Evolutionary conservation across 1,140 invertebrate species (phyloP).

Genomic region (Musca vetustissima): DNA sequence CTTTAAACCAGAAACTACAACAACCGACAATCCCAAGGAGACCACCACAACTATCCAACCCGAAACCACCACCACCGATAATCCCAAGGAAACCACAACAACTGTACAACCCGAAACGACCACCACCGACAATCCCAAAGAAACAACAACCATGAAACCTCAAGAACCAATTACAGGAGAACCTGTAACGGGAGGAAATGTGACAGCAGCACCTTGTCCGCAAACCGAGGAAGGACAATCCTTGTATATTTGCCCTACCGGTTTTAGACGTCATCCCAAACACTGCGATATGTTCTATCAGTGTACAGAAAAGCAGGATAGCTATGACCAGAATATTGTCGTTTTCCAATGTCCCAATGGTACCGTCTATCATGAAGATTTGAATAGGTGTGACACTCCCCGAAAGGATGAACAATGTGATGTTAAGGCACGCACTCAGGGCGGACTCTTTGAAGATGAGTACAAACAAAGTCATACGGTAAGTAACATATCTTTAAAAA

Average conservation of each 20-base stretch:
- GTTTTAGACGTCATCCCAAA: slow-evolving; percentile 79
- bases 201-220: slow-evolving; percentile 53
- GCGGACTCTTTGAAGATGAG: slow-evolving; percentile 57
- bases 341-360: slow-evolving; percentile 74
- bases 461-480: slow-evolving; percentile 60
- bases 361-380: slow-evolving; percentile 73
- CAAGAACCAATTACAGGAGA: slow-evolving; percentile 16
- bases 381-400: slow-evolving; percentile 67
- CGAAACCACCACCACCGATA: slow-evolving; percentile 18
- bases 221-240: slow-evolving; percentile 67
- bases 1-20: slow-evolving; percentile 20
- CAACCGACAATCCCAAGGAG: slow-evolving; percentile 22
- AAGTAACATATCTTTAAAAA: slow-evolving; percentile 26
- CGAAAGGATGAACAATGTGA: slow-evolving; percentile 36
- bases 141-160: slow-evolving; percentile 33
- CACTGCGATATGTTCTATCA: slow-evolving; percentile 84
- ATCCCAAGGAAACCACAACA: slow-evolving; percentile 40
- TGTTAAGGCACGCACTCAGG: slow-evolving; percentile 28
- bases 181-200: slow-evolving; percentile 42
- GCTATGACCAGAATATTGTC: slow-evolving; percentile 70
- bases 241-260: slow-evolving; percentile 74
- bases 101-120: slow-evolving; percentile 25
- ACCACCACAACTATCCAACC: slow-evolving; percentile 29
- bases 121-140: slow-evolving; percentile 29
- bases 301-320: slow-evolving; percentile 67